Evolutionary conservation across 2,797 vertebrate genomes (phyloP).

Genomic region (Catharus ustulatus): DNA sequence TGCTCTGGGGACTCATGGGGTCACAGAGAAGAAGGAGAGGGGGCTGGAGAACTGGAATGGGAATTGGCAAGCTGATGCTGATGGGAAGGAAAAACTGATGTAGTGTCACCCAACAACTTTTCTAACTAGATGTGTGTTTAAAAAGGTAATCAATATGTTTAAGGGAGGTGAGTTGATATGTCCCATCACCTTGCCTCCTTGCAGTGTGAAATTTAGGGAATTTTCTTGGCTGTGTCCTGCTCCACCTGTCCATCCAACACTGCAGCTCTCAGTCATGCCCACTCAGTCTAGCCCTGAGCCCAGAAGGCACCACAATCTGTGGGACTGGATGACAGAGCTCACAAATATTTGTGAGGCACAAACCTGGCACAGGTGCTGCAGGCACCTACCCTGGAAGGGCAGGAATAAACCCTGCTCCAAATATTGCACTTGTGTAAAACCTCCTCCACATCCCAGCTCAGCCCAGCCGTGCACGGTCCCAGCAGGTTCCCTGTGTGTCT

Average conservation of each 20-base stretch:
- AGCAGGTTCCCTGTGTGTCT: fast-evolving
- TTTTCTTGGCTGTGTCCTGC: not conserved
- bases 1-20: not conserved
- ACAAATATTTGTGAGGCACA: fast-evolving
- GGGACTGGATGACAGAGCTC: not conserved
- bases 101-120: not conserved
- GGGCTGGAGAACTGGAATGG: not conserved
- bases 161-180: not conserved
- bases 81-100: not conserved
- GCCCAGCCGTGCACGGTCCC: not conserved
- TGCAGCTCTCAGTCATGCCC: not conserved
- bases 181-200: not conserved
- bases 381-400: not conserved
- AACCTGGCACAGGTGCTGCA: fast-evolving
- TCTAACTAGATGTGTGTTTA: not conserved
- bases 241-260: not conserved
- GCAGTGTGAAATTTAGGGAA: not conserved
- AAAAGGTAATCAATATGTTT: not conserved
- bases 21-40: not conserved
- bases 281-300: not conserved
- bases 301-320: fast-evolving
- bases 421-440: not conserved
- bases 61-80: not conserved
- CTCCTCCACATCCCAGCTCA: fast-evolving
- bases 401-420: not conserved